Evolutionary conservation across 2,797 vertebrate genomes (phyloP).

Genomic region (Hemibagrus guttatus): DNA sequence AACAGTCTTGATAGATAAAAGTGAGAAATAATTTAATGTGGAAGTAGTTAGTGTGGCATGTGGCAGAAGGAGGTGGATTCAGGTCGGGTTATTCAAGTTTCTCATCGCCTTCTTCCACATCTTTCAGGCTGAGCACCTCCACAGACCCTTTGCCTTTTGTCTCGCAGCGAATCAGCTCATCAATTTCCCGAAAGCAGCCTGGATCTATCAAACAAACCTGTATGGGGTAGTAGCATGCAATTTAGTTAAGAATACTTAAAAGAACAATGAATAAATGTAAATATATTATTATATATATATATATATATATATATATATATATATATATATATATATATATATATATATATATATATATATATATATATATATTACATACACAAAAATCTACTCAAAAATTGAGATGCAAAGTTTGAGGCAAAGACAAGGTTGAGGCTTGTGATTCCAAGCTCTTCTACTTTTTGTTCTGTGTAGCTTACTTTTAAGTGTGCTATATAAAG

Average conservation of each 20-base stretch:
- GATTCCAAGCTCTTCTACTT: background rate
- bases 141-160: slow-evolving; percentile 89
- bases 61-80: slow-evolving; percentile 33
- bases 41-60: slow-evolving; percentile 24
- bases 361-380: too few species aligned
- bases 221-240: background rate
- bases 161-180: slow-evolving; percentile 94
- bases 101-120: slow-evolving; percentile 97
- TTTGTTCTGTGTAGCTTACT: background rate
- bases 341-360: too few species aligned
- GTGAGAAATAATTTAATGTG: slow-evolving; percentile 36
- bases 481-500: background rate
- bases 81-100: slow-evolving; percentile 77
- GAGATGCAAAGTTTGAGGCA: background rate
- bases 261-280: background rate
- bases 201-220: slow-evolving; percentile 95
- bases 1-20: slow-evolving; percentile 23
- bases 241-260: background rate
- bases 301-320: too few species aligned
- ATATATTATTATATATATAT: too few species aligned
- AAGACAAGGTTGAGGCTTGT: background rate
- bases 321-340: too few species aligned
- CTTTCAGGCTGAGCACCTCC: slow-evolving; percentile 92
- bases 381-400: background rate
- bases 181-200: slow-evolving; percentile 94